These are phyloP conservation scores for Elymnias hypermnestra DNA, from an alignment of 1,140 invertebrate species.

Conservation along the genomic window DNA sequence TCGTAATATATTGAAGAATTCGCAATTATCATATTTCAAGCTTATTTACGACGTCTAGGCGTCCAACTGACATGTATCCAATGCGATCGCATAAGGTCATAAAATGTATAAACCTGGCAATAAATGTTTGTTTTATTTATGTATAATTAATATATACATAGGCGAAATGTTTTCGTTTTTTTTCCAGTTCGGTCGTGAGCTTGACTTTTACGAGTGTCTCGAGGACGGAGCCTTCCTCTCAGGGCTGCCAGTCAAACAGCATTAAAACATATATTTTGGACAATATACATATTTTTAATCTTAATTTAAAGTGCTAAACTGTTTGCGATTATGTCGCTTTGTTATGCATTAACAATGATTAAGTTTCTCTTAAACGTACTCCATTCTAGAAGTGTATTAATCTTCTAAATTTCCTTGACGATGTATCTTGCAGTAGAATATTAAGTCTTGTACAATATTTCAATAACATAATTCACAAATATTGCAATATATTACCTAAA, in stretches of 20 bases:
- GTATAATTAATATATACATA: constrained; percentile 38
- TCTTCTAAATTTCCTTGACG: too few species aligned
- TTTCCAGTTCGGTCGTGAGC: neutral
- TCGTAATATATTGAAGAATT: constrained; percentile 75
- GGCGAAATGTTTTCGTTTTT: constrained; percentile 33
- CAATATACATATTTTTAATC: too few species aligned
- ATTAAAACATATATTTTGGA: too few species aligned
- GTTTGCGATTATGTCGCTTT: too few species aligned
- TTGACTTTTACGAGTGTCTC: constrained; percentile 45
- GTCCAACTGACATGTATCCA: constrained; percentile 59
- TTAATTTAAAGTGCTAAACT: too few species aligned
- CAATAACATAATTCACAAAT: too few species aligned
- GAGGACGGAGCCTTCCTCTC: constrained; percentile 8
- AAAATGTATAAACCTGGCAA: constrained; percentile 63
- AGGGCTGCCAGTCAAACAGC: constrained; percentile 8
- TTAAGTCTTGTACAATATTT: too few species aligned
- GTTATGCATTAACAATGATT: too few species aligned
- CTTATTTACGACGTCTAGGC: constrained; percentile 73
- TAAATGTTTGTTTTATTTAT: constrained; percentile 64
- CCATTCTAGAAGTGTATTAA: too few species aligned
- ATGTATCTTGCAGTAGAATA: too few species aligned
- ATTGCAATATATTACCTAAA: too few species aligned
- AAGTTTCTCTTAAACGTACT: too few species aligned
- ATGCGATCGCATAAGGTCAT: constrained; percentile 51
- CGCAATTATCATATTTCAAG: constrained; percentile 75